phyloP scores from a whole-genome alignment of 1,140 invertebrate genomes.

The Branchinecta lindahli region DNA sequence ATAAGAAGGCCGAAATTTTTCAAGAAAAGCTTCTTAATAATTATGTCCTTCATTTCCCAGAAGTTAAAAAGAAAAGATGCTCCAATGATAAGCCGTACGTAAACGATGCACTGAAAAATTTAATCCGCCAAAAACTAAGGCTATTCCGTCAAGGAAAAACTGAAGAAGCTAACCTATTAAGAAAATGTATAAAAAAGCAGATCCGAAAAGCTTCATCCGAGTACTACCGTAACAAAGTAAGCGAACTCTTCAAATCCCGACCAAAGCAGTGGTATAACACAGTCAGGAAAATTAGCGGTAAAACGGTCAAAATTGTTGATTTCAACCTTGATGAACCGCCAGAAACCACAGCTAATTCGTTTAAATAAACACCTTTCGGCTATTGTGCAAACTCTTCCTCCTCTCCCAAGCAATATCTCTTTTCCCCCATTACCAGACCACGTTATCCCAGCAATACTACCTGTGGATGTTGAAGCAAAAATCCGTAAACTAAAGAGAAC shows the following conservation, averaged over 20 bases:
- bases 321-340: not conserved
- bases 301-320: not conserved
- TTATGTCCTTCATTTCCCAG: not conserved
- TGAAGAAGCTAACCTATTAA: conserved; percentile 10
- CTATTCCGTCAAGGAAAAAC: conserved; percentile 4
- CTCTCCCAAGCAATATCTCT: not conserved
- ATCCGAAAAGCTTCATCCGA: not conserved
- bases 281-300: not conserved
- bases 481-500: not conserved
- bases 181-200: conserved; percentile 6
- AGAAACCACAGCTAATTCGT: not conserved
- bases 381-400: not conserved
- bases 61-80: conserved; percentile 1
- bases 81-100: conserved; percentile 6
- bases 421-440: not conserved
- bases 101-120: not conserved
- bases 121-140: not conserved
- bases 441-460: too few relatives aligned
- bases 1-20: conserved; percentile 1
- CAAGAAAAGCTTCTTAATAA: conserved; percentile 4
- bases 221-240: conserved; percentile 10
- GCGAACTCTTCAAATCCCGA: not conserved
- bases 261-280: conserved; percentile 3
- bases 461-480: too few relatives aligned
- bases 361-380: conserved; percentile 4